These are phyloP conservation scores for Takifugu rubripes DNA, from an alignment of 2,797 vertebrate genomes.

Conservation along the genomic window DNA sequence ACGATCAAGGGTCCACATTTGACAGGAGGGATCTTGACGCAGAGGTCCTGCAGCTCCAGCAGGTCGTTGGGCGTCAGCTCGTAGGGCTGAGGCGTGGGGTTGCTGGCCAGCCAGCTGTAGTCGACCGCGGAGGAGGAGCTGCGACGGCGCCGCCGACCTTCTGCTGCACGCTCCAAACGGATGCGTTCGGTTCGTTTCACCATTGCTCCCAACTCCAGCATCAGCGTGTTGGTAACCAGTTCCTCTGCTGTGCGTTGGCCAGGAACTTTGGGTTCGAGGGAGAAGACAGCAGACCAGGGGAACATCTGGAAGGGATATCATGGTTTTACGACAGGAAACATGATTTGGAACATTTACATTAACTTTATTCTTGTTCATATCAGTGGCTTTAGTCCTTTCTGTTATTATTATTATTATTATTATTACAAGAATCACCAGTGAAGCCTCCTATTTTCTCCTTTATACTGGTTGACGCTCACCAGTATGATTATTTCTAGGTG, in stretches of 20 bases:
- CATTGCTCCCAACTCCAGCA: constrained; percentile 80
- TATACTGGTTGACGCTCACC: too few relatives aligned
- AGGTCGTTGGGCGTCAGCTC: constrained; percentile 76
- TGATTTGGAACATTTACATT: not conserved
- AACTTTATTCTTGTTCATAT: too few relatives aligned
- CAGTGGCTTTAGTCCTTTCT: too few relatives aligned
- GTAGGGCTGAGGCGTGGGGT: constrained; percentile 63
- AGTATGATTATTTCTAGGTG: too few relatives aligned
- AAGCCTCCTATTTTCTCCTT: too few relatives aligned
- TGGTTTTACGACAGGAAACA: not conserved
- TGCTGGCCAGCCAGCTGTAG: constrained; percentile 79
- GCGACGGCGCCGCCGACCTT: constrained; percentile 66
- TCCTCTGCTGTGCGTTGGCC: constrained; percentile 74
- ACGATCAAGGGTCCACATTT: constrained; percentile 79
- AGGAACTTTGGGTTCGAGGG: constrained; percentile 75
- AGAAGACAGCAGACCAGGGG: constrained; percentile 78
- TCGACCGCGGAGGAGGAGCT: constrained; percentile 73
- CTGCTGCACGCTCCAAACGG: constrained; percentile 68
- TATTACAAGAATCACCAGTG: too few relatives aligned
- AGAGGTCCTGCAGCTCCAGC: constrained; percentile 79
- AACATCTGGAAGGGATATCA: constrained; percentile 69
- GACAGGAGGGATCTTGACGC: constrained; percentile 74
- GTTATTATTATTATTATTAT: too few relatives aligned
- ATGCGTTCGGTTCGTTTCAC: constrained; percentile 80
- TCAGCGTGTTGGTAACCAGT: constrained; percentile 80